Base-by-base conservation (phyloP, 1,140 invertebrate species). In the Plutomurus gul region DNA sequence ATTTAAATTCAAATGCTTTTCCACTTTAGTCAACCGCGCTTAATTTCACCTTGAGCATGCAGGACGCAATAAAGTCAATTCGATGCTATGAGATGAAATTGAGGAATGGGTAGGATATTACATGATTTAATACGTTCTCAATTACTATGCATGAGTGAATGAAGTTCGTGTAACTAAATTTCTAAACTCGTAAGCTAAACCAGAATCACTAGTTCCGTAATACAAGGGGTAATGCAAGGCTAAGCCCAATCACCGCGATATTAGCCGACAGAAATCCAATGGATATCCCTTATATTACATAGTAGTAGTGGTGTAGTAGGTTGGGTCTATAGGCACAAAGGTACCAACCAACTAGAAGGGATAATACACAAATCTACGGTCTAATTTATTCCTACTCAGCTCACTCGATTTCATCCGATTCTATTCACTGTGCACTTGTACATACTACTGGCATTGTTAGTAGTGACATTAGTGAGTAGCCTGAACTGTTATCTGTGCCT, bases 111-210 rank as follows among this genome's bases (percentile, higher is more conserved):
- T 65, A 27, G 56, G 18, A 65, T 65, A 65, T 65, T 33, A 65
- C 56, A 65, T 65, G 56, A 65, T 65, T 65, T 65, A 65, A 65
- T 65, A 65, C 56, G 27, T 65, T 65, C 56, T 65, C 56, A 65
- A 65, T 65, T 65, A 65, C 18, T 65, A 65, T 65, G 56, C 56
- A 65, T 65, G 56, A 65, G 56, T 60, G 51, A 33, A 27, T 33
- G 1, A 60, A 60, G 51, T 13, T 25, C 51, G 25, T 65, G 56
- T 65, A 65, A 33, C 56, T 65, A 65, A 65, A 65, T 65, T 65
- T 25, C 27, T 65, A 33, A 33, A n/a, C 27, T 36, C 51, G 4
- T 33, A 65, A 65, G 27, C 56, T 30, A 65, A 65, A 65, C 36
- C 25, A 33, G 36, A 33, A 25, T 30, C 36, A 33, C 56, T 65